phyloP scores from a whole-genome alignment of 2,797 vertebrate species.

The Mareca strepera region DNA sequence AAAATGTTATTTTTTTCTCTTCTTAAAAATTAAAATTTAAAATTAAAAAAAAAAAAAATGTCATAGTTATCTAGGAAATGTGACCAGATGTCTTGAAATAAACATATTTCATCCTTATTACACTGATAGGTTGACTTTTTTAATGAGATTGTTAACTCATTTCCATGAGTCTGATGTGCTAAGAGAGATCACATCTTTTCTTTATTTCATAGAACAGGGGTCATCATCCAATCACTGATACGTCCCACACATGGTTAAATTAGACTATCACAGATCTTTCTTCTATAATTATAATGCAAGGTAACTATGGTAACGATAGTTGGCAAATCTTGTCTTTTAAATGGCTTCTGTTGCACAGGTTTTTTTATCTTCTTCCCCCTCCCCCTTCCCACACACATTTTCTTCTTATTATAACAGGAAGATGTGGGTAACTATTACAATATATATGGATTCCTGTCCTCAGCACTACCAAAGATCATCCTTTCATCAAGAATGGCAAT shows the following conservation, averaged over 20 bases:
- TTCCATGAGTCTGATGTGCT: not conserved
- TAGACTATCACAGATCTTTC: constrained; percentile 55
- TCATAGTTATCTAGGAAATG: not conserved
- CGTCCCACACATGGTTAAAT: constrained; percentile 44
- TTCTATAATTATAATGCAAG: constrained; percentile 63
- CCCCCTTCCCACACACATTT: constrained; percentile 53
- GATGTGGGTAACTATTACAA: not conserved
- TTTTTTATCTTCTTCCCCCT: constrained; percentile 58
- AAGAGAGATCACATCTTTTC: not conserved
- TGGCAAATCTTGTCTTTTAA: constrained; percentile 61
- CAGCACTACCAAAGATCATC: not conserved
- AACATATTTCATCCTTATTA: constrained; percentile 12
- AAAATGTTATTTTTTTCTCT: not conserved
- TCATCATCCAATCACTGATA: constrained; percentile 10
- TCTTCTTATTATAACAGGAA: constrained; percentile 37
- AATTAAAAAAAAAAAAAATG: not conserved
- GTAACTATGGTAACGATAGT: constrained; percentile 69
- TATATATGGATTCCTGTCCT: not conserved
- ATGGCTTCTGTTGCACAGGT: constrained; percentile 54
- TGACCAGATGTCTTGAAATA: constrained; percentile 27
- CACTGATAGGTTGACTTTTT: not conserved
- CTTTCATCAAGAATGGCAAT: not conserved
- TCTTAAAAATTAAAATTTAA: not conserved
- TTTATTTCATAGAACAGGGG: not conserved
- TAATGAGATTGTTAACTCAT: constrained; percentile 5